Evolutionary conservation across 1,140 invertebrate genomes (phyloP).

Genomic region (Brachionus koreanus): DNA sequence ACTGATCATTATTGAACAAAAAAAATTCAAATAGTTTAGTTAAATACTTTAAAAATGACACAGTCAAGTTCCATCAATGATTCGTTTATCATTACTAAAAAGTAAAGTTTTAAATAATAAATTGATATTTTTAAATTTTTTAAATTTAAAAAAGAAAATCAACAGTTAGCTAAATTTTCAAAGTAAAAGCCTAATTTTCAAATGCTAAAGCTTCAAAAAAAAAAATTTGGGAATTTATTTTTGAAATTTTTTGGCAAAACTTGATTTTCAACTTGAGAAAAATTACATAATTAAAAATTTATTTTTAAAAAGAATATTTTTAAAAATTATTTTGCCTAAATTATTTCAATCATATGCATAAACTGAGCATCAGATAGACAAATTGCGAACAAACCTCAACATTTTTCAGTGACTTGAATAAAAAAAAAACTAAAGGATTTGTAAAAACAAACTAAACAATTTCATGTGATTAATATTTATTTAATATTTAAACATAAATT

Average conservation of each 20-base stretch:
- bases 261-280: not conserved
- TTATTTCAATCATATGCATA: not conserved
- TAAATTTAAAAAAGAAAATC: no score
- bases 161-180: no score
- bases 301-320: not conserved
- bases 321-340: not conserved
- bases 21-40: no score
- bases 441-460: slow-evolving; percentile 8
- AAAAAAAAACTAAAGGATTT: not conserved
- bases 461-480: slow-evolving; percentile 28
- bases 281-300: not conserved
- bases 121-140: no score
- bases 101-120: no score
- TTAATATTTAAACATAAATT: not conserved
- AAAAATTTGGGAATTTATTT: not conserved
- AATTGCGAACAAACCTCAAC: not conserved
- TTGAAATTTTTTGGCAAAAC: not conserved
- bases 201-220: no score
- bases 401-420: not conserved
- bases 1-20: no score
- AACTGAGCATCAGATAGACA: not conserved
- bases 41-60: no score
- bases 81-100: no score
- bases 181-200: no score
- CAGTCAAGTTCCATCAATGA: no score